These are phyloP conservation scores for Drosophila melanosoma DNA, from an alignment of 2,888 invertebrate genomes.

Conservation along the genomic window DNA sequence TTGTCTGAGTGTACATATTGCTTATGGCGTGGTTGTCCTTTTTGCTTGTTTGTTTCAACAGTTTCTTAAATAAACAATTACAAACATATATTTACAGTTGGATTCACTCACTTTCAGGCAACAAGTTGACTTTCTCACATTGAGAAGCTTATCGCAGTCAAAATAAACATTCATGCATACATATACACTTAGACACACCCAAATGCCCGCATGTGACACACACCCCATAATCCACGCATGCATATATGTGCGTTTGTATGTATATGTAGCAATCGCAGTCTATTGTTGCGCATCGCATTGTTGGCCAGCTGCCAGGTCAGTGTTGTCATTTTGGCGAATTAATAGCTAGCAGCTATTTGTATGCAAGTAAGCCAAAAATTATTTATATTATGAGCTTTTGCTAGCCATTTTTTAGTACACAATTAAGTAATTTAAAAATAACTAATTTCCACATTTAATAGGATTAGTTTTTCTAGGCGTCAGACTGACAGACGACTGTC, in stretches of 20 bases:
- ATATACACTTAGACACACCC: conserved; percentile 1
- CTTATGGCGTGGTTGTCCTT: not conserved
- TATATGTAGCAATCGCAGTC: conserved; percentile 34
- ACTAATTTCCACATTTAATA: not conserved
- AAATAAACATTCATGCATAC: conserved; percentile 3
- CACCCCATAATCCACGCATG: not conserved
- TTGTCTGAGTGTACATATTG: not conserved
- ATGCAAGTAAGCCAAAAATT: not conserved
- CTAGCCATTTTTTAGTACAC: not conserved
- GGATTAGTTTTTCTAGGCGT: not conserved
- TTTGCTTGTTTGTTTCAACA: conserved; percentile 46
- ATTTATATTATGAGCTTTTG: not conserved
- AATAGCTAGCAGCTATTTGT: not conserved
- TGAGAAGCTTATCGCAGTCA: conserved; percentile 43
- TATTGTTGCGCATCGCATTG: conserved; percentile 58
- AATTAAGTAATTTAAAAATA: not conserved
- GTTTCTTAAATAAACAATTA: conserved; percentile 55
- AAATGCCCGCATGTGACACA: conserved; percentile 2
- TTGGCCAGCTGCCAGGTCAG: conserved; percentile 55
- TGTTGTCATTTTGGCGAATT: conserved; percentile 1
- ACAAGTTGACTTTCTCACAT: conserved; percentile 45
- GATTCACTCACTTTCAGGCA: conserved; percentile 32
- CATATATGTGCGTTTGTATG: not conserved
- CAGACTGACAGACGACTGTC: conserved; percentile 3
- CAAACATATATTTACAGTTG: conserved; percentile 30